Base-by-base conservation (phyloP, 2,888 invertebrate species). In the Brachypalpus laphriformis region DNA sequence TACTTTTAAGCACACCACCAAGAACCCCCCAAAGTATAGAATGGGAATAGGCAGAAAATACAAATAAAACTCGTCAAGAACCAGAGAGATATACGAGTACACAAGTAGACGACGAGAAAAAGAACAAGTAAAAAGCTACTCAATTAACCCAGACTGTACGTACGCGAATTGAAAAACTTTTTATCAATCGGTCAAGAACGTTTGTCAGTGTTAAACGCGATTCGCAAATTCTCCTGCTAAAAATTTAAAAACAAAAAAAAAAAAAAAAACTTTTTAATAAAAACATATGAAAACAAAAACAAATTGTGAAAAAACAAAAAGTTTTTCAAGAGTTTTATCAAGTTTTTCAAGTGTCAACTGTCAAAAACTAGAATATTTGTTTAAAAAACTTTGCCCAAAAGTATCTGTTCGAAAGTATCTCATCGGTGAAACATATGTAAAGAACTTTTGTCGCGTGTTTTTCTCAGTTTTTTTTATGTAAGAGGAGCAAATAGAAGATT, bases 131-230 rank as follows among this genome's bases (percentile, higher is more conserved):
- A 87, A 81, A 87, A 82, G 87, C 87, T 85, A 47, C 51, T n/a
- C 83, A 76, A 75, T 68, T 86, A 87, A 83, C 77, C 87, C 90
- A 90, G 89, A 90, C 88, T 77, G 59, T 76, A 76, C 59, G 77
- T 65, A 66, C 40, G 61, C 63, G 61, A 82, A 82, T 47, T 89
- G 88, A 87, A 89, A 90, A 90, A 90, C 85, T 89, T 90, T 91
- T 90, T 90, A 91, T 91, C 91, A 91, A 91, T 91, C 90, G 91
- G 91, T 90, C 90, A 91, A 91, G 91, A 91, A 91, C 91, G 87
- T 90, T 91, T 89, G 89, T 87, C 89, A 75, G 87, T 89, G 90
- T 87, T 88, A 37, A 87, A 88, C 89, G 88, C 88, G 81, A 80
- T 74, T 70, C 63, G 86, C 76, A 85, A 87, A 77, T 87, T 86